phyloP scores from a whole-genome alignment of 2,113 vertebrate species.

The Acanthochromis polyacanthus region DNA sequence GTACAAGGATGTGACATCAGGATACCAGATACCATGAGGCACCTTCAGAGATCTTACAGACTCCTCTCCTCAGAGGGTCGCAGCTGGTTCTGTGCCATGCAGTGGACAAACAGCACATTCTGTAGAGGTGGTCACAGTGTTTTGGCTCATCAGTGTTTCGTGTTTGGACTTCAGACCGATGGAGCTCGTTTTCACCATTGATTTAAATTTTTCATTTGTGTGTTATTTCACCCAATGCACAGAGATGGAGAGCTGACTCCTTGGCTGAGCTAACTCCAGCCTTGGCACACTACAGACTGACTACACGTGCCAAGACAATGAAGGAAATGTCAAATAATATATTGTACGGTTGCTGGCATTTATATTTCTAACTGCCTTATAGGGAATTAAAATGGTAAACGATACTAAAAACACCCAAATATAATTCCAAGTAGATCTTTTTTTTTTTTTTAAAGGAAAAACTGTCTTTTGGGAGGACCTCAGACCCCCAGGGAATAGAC shows the following conservation, averaged over 20 bases:
- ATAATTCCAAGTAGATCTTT: constrained; percentile 4
- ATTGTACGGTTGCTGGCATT: constrained; percentile 9
- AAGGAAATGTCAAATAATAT: constrained; percentile 40
- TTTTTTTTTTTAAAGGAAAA: neutral
- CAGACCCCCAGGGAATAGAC: constrained; percentile 35
- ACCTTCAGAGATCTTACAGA: too few species aligned
- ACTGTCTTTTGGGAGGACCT: constrained; percentile 6
- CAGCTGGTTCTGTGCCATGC: too few species aligned
- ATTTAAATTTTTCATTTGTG: neutral
- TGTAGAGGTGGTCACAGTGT: too few species aligned
- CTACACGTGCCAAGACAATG: constrained; percentile 47
- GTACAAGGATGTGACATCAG: too few species aligned
- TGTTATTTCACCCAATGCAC: constrained; percentile 24
- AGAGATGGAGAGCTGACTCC: constrained; percentile 15
- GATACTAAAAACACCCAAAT: constrained; percentile 1
- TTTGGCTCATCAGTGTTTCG: too few species aligned
- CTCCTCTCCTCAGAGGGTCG: too few species aligned
- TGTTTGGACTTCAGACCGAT: neutral
- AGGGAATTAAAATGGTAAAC: constrained; percentile 34
- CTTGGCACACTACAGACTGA: constrained; percentile 7
- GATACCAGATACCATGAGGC: too few species aligned
- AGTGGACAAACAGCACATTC: too few species aligned
- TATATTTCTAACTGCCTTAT: constrained; percentile 32
- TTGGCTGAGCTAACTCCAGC: constrained; percentile 30
- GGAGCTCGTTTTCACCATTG: constrained; percentile 14